Evolutionary conservation across 2,888 invertebrate genomes (phyloP).

Genomic region (Thecocarcelia acutangulata): DNA sequence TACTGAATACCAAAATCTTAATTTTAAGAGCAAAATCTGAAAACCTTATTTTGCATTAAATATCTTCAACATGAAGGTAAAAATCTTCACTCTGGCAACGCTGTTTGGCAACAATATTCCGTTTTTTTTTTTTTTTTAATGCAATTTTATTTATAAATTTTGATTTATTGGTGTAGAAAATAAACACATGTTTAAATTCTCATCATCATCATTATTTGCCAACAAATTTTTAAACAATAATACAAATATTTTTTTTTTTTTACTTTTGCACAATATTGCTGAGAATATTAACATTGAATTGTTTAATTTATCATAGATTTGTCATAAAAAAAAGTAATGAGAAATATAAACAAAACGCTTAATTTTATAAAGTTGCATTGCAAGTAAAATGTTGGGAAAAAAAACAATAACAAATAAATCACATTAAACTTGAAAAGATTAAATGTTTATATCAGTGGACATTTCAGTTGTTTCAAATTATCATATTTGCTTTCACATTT

Average conservation of each 20-base stretch:
- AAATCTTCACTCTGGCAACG: not conserved
- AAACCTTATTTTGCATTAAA: too few relatives aligned
- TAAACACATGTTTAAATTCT: constrained; percentile 54
- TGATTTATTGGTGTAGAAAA: constrained; percentile 44
- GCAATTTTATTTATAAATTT: constrained; percentile 19
- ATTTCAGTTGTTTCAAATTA: not conserved
- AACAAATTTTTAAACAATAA: constrained; percentile 7
- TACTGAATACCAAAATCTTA: too few relatives aligned
- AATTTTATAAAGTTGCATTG: constrained; percentile 23
- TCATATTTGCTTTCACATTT: constrained; percentile 5
- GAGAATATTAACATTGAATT: constrained; percentile 62
- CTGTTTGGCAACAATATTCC: not conserved
- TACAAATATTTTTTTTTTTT: constrained; percentile 5
- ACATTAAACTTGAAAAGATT: constrained; percentile 37
- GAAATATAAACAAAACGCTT: constrained; percentile 15
- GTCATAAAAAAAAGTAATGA: constrained; percentile 43
- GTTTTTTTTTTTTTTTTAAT: constrained; percentile 7
- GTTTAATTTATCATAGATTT: constrained; percentile 66
- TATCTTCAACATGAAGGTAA: too few relatives aligned
- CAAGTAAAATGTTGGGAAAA: constrained; percentile 23
- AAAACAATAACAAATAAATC: not conserved
- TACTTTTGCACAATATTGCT: constrained; percentile 45
- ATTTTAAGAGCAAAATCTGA: too few relatives aligned
- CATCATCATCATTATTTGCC: constrained; percentile 23
- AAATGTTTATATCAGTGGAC: constrained; percentile 8